phyloP scores from a whole-genome alignment of 2,888 invertebrate genomes.

The Eupithecia subumbrata region DNA sequence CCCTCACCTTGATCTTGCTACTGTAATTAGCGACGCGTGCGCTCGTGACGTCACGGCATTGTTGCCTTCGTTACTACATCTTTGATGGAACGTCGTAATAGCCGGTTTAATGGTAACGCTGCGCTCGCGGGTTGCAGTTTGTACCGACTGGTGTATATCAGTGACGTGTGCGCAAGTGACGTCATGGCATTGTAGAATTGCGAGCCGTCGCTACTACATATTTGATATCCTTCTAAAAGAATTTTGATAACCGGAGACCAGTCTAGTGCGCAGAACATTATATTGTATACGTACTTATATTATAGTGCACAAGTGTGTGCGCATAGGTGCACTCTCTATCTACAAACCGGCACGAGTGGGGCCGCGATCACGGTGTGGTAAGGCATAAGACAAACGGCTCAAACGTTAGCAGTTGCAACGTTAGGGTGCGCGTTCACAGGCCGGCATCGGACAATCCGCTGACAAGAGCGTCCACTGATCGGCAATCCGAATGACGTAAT shows the following conservation, averaged over 20 bases:
- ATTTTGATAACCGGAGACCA: background rate
- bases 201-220: slow-evolving; percentile 11
- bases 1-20: slow-evolving; percentile 74
- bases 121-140: background rate
- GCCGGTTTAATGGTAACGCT: slow-evolving; percentile 2
- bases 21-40: slow-evolving; percentile 62
- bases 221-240: slow-evolving; percentile 12
- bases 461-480: no score
- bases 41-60: slow-evolving; percentile 65
- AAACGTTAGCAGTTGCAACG: no score
- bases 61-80: slow-evolving; percentile 44
- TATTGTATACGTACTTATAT: no score
- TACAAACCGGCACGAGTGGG: no score
- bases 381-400: no score
- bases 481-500: no score
- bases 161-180: slow-evolving; percentile 60
- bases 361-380: no score
- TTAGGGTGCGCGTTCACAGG: no score
- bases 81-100: slow-evolving; percentile 22
- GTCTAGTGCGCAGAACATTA: no score
- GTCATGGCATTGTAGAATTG: slow-evolving; percentile 59
- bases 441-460: no score
- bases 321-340: background rate
- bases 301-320: no score
- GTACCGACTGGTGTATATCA: slow-evolving; percentile 40